Evolutionary conservation across 2,113 vertebrate genomes (phyloP).

Genomic region (Geococcyx californianus): DNA sequence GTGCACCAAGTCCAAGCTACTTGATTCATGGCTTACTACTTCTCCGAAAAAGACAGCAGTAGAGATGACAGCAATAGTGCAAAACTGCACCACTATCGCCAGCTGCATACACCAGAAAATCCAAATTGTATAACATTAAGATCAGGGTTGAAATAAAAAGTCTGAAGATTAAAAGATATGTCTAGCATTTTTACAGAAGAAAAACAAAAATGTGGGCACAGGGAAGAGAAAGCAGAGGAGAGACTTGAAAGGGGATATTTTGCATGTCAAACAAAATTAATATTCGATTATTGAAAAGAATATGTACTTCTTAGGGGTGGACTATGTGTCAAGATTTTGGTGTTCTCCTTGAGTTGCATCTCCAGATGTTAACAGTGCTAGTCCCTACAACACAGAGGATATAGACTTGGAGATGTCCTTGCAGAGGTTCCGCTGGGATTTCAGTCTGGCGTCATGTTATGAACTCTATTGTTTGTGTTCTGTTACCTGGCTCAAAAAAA

Average conservation of each 20-base stretch:
- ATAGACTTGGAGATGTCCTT: neutral
- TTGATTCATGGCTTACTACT: neutral
- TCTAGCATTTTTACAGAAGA: neutral
- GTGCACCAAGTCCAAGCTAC: neutral
- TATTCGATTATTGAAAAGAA: neutral
- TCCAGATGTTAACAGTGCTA: neutral
- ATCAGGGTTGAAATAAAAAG: neutral
- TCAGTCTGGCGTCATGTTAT: neutral
- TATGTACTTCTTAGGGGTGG: neutral
- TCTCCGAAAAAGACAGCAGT: neutral
- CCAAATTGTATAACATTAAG: neutral
- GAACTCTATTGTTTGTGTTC: neutral
- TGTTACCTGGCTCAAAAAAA: neutral
- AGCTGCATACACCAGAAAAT: neutral
- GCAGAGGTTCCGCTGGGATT: neutral
- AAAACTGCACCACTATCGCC: neutral
- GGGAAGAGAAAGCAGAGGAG: neutral
- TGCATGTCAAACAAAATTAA: neutral
- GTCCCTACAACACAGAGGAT: accelerated
- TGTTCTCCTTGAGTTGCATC: neutral
- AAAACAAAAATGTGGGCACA: neutral
- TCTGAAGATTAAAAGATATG: neutral
- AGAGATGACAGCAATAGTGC: neutral
- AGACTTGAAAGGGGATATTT: neutral
- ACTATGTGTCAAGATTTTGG: neutral